Evolutionary conservation across 2,113 vertebrate species (phyloP), one percentile per base, ranked within the genome.

Genomic region (Corythornis cristatus): DNA sequence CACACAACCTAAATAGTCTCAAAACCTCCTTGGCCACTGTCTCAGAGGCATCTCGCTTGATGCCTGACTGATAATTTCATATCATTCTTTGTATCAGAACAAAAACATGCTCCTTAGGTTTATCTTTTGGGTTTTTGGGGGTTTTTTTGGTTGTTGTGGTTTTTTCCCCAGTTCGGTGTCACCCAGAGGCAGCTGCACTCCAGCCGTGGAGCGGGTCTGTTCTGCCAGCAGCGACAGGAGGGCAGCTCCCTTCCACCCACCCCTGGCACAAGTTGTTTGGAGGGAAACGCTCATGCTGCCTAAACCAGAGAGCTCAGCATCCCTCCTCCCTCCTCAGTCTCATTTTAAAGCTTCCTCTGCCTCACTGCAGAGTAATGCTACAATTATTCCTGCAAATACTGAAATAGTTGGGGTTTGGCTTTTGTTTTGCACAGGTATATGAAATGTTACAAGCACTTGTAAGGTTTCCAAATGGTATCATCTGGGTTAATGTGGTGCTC

Each of bases 31-130:
- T 28, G n/a, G 14, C 12, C 42, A 1, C 8, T 3, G n/a, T 10
- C 28, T 53, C 35, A 26, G 31, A 25, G 14, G 40, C 53, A 33
- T 29, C 37, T 50, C n/a, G 13, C 15, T 35, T 5, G 37, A 29
- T 68, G 40, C 29, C 1, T 6, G 37, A 15, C 19, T 3, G 31
- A 15, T 31, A 23, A 60, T 40, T 62, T 4, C 2, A 0, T 21
- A 1, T 8, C 15, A 33, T 10, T 60, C 61, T 76, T 80, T 15
- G 73, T 14, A 6, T 77, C 9, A 1, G 18, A 20, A 13, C 22
- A 21, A 66, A 73, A 64, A 8, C 3, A 3, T 11, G n/a, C 5
- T 25, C 51, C 61, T 65, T 35, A 33, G 6, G 23, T 71, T 62
- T 22, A 6, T 20, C 33, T 35, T 35, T n/a, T n/a, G n/a, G n/a